Percentiles rank a stretch among this genome's conserved stretches.
These are phyloP conservation scores for Apamea sordens DNA, from an alignment of 2,888 invertebrate species.

Conservation along the genomic window DNA sequence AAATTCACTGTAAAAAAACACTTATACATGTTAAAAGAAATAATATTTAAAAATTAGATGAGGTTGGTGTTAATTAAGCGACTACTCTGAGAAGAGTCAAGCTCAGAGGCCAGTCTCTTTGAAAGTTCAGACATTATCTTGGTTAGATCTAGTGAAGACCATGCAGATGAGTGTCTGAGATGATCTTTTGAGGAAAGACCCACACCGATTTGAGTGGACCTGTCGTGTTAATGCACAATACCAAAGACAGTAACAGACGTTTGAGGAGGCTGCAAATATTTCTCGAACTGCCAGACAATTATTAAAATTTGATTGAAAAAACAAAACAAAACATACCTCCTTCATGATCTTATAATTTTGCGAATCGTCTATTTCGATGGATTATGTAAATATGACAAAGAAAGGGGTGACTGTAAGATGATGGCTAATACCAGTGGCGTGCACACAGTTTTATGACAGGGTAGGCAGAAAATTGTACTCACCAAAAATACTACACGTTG, in stretches of 20 bases:
- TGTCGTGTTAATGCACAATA: neutral
- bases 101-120: neutral
- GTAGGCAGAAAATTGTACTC: too few species aligned
- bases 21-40: neutral
- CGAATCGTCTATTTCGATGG: neutral
- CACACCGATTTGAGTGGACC: neutral
- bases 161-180: neutral
- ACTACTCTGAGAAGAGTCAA: neutral
- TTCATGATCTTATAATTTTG: neutral
- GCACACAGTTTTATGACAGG: too few species aligned
- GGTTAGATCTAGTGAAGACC: neutral
- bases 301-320: neutral
- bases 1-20: neutral
- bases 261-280: neutral
- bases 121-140: neutral
- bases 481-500: too few species aligned
- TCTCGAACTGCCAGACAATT: neutral
- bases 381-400: neutral
- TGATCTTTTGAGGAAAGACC: neutral
- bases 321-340: neutral
- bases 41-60: neutral
- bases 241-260: neutral
- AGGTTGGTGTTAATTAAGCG: neutral
- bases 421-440: neutral
- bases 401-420: neutral